phyloP scores from a whole-genome alignment of 2,888 invertebrate genomes.

The Cyclophora punctaria region DNA sequence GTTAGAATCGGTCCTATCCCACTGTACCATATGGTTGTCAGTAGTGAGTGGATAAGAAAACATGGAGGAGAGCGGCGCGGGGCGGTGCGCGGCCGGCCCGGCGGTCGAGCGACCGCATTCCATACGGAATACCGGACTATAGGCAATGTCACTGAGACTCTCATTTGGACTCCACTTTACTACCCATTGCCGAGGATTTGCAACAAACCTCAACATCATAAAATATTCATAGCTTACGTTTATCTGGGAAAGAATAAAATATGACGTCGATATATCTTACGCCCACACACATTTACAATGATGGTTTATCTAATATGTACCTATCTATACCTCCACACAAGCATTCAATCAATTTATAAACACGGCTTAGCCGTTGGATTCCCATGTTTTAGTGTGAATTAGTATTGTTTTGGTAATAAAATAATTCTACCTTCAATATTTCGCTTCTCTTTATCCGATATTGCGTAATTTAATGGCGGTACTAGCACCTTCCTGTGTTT shows the following conservation, averaged over 20 bases:
- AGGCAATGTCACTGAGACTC: constrained; percentile 72
- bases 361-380: no score
- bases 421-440: no score
- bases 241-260: constrained; percentile 20
- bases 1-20: constrained; percentile 57
- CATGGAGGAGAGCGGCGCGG: constrained; percentile 60
- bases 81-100: constrained; percentile 50
- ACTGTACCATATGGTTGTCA: constrained; percentile 65
- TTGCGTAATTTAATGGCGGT: background rate
- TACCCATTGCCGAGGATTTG: constrained; percentile 36
- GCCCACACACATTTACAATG: background rate
- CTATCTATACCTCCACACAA: background rate
- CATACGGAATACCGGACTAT: constrained; percentile 70
- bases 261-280: constrained; percentile 37
- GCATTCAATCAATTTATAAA: no score
- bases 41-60: constrained; percentile 64
- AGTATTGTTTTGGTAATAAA: no score
- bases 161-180: constrained; percentile 35
- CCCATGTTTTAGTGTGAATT: no score
- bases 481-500: no score
- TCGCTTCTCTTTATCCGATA: background rate
- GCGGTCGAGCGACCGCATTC: constrained; percentile 69
- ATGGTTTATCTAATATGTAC: background rate
- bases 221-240: constrained; percentile 3
- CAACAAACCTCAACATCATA: constrained; percentile 28